These are phyloP conservation scores for Polydrusus pterygomalis DNA, from an alignment of 2,888 invertebrate species.

Conservation along the genomic window DNA sequence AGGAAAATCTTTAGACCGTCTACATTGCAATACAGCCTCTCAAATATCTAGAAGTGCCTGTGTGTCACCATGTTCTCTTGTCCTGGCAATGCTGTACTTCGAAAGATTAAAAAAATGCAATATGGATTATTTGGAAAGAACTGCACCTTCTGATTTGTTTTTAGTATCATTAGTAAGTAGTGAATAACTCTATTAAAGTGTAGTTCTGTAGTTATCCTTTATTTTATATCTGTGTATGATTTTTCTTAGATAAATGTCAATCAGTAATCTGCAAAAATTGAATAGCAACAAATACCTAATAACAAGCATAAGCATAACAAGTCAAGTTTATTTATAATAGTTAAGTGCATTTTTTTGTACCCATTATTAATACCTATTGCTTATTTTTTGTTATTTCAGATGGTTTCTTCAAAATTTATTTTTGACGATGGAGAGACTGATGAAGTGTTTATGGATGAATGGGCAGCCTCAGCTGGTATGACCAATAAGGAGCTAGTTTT, in stretches of 20 bases:
- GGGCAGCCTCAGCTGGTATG: conserved; percentile 91
- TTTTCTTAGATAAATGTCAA: too few species aligned
- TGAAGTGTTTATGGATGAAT: conserved; percentile 92
- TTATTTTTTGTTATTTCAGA: conserved; percentile 80
- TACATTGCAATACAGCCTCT: conserved; percentile 86
- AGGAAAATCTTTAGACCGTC: conserved; percentile 84
- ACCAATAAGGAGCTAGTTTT: conserved; percentile 83
- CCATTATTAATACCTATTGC: too few species aligned
- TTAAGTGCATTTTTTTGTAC: too few species aligned
- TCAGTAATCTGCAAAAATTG: too few species aligned
- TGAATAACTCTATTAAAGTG: too few species aligned
- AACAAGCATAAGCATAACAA: too few species aligned
- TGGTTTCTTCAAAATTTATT: conserved; percentile 97
- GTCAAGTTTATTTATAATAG: too few species aligned
- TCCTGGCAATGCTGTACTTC: conserved; percentile 94
- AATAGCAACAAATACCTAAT: too few species aligned
- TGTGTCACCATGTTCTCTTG: conserved; percentile 93
- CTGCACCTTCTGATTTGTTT: conserved; percentile 94
- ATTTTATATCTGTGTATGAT: too few species aligned
- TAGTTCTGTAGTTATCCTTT: too few species aligned
- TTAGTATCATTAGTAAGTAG: conserved; percentile 90
- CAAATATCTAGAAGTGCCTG: conserved; percentile 86
- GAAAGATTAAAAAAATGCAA: conserved; percentile 89
- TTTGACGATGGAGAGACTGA: conserved; percentile 95
- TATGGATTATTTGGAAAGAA: conserved; percentile 87